phyloP scores from a whole-genome alignment of 2,797 vertebrate species.

The Helostoma temminkii region DNA sequence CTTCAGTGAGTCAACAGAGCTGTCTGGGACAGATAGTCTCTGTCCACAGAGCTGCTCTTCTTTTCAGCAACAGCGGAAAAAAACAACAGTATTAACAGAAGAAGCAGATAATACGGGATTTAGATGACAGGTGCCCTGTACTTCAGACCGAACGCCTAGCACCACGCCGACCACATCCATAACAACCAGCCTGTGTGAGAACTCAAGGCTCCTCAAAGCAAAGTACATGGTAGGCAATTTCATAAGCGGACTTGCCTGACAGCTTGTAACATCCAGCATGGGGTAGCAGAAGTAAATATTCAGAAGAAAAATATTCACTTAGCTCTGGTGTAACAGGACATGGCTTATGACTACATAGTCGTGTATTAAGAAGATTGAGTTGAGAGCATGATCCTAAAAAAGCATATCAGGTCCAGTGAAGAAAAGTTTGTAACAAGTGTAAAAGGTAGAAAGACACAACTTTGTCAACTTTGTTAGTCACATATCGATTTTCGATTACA shows the following conservation, averaged over 20 bases:
- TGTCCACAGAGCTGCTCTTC: constrained; percentile 30
- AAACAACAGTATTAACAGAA: constrained; percentile 39
- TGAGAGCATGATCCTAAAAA: not conserved
- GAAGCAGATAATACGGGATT: constrained; percentile 46
- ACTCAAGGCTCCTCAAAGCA: constrained; percentile 43
- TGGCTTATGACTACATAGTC: constrained; percentile 5
- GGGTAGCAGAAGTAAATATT: constrained; percentile 7
- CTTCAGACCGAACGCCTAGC: constrained; percentile 10
- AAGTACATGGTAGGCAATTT: constrained; percentile 20
- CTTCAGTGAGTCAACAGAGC: constrained; percentile 60
- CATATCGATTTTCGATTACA: constrained; percentile 23
- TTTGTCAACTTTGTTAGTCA: not conserved
- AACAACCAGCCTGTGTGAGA: constrained; percentile 29
- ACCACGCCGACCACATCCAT: constrained; percentile 10
- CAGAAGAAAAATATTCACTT: constrained; percentile 17
- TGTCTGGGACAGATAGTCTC: constrained; percentile 55
- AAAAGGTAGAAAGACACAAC: not conserved
- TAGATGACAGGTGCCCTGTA: constrained; percentile 25
- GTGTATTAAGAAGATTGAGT: not conserved
- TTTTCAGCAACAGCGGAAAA: constrained; percentile 16
- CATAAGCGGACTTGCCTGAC: constrained; percentile 2
- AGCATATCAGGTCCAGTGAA: not conserved
- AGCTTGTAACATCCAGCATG: constrained; percentile 7
- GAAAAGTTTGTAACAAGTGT: not conserved
- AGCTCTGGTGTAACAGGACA: constrained; percentile 14